Percentiles rank a stretch among this genome's conserved stretches.
Evolutionary conservation across 2,888 invertebrate genomes (phyloP).

Genomic region (Drosophila neotestacea): DNA sequence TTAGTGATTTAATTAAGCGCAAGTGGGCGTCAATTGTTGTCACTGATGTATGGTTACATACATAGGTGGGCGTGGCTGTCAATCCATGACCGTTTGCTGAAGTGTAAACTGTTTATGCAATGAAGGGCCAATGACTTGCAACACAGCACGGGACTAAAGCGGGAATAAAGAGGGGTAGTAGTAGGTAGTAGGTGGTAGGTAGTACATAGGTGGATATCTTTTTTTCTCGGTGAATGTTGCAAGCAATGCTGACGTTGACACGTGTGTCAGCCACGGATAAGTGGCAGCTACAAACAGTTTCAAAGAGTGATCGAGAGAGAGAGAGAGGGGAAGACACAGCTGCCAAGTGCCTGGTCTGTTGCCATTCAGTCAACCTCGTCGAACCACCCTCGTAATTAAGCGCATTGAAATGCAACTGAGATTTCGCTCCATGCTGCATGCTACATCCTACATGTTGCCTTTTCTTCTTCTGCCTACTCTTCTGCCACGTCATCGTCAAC

Average conservation of each 20-base stretch:
- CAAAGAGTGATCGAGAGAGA: neutral
- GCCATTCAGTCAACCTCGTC: slow-evolving; percentile 31
- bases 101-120: slow-evolving; percentile 67
- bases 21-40: slow-evolving; percentile 59
- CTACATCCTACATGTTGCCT: slow-evolving; percentile 11
- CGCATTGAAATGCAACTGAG: slow-evolving; percentile 74
- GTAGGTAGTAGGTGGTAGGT: slow-evolving; percentile 8
- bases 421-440: slow-evolving; percentile 46
- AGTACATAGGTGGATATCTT: slow-evolving; percentile 7
- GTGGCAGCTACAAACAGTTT: slow-evolving; percentile 38
- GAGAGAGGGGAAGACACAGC: slow-evolving; percentile 4
- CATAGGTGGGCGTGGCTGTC: slow-evolving; percentile 47
- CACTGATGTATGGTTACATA: slow-evolving; percentile 11
- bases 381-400: slow-evolving; percentile 66
- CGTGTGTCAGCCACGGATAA: slow-evolving; percentile 50
- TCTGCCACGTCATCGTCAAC: slow-evolving; percentile 43
- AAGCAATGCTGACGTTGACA: slow-evolving; percentile 56
- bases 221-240: slow-evolving; percentile 29
- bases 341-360: slow-evolving; percentile 31
- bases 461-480: slow-evolving; percentile 14
- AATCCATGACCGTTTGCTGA: slow-evolving; percentile 49
- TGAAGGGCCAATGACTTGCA: slow-evolving; percentile 71
- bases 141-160: neutral
- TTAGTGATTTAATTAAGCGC: slow-evolving; percentile 77
- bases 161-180: neutral